Evolutionary conservation across 2,113 vertebrate species (phyloP).

Genomic region (Alouatta palliata): DNA sequence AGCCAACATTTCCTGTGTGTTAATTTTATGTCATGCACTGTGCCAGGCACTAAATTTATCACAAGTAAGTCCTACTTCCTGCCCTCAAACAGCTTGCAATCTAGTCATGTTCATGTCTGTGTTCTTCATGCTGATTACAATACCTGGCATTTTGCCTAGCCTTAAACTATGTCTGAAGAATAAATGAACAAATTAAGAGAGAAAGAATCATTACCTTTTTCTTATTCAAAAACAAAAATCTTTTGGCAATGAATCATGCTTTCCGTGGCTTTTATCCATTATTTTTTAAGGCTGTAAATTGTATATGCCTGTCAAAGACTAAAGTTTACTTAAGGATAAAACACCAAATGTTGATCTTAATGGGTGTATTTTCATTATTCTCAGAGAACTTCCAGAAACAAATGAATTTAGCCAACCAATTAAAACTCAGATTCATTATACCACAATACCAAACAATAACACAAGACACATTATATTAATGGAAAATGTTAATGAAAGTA

Average conservation of each 20-base stretch:
- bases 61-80: neutral
- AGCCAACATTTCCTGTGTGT: neutral
- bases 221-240: neutral
- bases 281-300: conserved; percentile 37
- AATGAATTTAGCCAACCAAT: neutral
- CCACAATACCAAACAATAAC: conserved; percentile 6
- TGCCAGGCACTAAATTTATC: neutral
- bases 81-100: neutral
- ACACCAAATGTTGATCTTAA: neutral
- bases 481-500: conserved; percentile 43
- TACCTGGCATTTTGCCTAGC: neutral
- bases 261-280: neutral
- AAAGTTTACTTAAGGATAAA: conserved; percentile 15
- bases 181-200: conserved; percentile 7
- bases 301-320: conserved; percentile 4
- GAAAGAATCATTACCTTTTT: neutral
- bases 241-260: neutral
- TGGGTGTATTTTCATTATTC: conserved; percentile 11
- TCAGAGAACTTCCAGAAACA: conserved; percentile 49
- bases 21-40: neutral
- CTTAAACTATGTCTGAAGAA: neutral
- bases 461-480: neutral
- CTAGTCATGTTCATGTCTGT: neutral
- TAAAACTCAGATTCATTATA: conserved; percentile 12
- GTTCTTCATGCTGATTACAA: neutral